phyloP scores from a whole-genome alignment of 2,113 vertebrate genomes.

The Chunga burmeisteri region DNA sequence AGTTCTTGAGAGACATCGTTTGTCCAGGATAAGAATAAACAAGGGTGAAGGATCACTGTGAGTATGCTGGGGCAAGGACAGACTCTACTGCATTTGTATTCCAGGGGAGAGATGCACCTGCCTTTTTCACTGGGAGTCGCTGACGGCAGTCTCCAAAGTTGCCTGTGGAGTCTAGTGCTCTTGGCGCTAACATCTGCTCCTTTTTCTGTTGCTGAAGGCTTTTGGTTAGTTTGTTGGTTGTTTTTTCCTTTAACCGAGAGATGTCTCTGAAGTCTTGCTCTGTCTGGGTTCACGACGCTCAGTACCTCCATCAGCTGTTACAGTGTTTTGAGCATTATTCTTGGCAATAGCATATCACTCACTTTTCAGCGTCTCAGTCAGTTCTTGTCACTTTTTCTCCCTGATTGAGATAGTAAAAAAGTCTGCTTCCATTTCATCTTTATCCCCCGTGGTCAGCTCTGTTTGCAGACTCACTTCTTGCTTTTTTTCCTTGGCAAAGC shows the following conservation, averaged over 20 bases:
- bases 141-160: not conserved
- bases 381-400: constrained; percentile 37
- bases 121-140: not conserved
- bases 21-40: not conserved
- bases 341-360: constrained; percentile 54
- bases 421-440: constrained; percentile 40
- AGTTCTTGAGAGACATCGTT: not conserved
- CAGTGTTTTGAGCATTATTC: constrained; percentile 36
- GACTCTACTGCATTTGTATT: not conserved
- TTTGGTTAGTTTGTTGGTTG: not conserved
- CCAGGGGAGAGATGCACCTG: not conserved
- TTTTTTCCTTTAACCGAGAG: constrained; percentile 17
- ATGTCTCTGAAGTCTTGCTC: constrained; percentile 39
- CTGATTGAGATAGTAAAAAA: constrained; percentile 51
- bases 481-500: not conserved
- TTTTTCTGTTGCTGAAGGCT: not conserved
- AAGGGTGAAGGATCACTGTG: not conserved
- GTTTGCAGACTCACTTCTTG: constrained; percentile 16
- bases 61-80: not conserved
- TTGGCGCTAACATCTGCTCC: not conserved
- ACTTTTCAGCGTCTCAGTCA: constrained; percentile 16
- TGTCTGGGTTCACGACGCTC: not conserved
- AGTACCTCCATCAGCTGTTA: constrained; percentile 53
- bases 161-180: not conserved
- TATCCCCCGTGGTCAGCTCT: constrained; percentile 24